Evolutionary conservation across 2,113 vertebrate genomes (phyloP).

Genomic region (Neoarius graeffei): DNA sequence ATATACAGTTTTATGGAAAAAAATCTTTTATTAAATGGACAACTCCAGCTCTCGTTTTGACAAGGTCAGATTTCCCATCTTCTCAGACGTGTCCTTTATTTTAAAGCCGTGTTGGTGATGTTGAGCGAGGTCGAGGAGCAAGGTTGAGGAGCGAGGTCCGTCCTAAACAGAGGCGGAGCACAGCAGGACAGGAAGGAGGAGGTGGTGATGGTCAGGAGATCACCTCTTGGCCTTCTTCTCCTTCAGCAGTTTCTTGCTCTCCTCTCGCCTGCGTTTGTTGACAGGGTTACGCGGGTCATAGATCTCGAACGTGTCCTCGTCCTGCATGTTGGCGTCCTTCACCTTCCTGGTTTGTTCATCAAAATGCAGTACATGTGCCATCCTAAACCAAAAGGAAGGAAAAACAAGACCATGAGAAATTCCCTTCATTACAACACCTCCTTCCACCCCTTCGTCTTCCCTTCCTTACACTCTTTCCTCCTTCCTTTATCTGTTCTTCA

Average conservation of each 20-base stretch:
- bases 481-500: neutral
- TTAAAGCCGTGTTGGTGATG: neutral
- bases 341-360: slow-evolving; percentile 95
- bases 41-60: neutral
- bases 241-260: slow-evolving; percentile 96
- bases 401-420: slow-evolving; percentile 24
- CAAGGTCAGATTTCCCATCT: neutral
- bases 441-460: neutral
- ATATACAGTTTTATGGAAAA: neutral
- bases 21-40: neutral
- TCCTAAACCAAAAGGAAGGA: slow-evolving; percentile 75
- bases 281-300: slow-evolving; percentile 96
- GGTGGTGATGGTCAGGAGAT: slow-evolving; percentile 19
- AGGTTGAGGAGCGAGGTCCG: neutral
- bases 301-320: slow-evolving; percentile 97
- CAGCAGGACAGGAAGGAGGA: neutral
- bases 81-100: neutral
- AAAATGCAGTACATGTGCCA: slow-evolving; percentile 95
- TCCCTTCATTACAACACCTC: neutral
- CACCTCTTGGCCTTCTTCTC: slow-evolving; percentile 90
- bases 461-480: neutral
- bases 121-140: neutral
- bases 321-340: slow-evolving; percentile 94
- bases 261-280: slow-evolving; percentile 92
- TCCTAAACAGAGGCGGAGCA: neutral